phyloP scores from a whole-genome alignment of 2,888 invertebrate species.

The Chrysina gloriosa region DNA sequence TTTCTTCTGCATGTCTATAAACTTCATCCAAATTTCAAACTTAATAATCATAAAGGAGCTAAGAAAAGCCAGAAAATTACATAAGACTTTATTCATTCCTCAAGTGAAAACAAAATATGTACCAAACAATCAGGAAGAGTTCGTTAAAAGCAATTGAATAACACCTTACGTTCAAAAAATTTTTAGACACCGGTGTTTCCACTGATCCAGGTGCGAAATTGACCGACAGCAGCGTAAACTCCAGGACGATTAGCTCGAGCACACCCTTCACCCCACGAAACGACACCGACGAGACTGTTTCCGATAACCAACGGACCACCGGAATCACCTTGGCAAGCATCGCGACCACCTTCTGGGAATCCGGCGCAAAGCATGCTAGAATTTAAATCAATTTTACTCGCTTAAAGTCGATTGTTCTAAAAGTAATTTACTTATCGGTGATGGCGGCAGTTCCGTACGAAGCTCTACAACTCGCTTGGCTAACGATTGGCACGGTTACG shows the following conservation, averaged over 20 bases:
- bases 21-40: too few relatives aligned
- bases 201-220: conserved; percentile 35
- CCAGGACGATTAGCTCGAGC: conserved; percentile 53
- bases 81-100: too few relatives aligned
- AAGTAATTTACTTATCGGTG: conserved; percentile 14
- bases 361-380: conserved; percentile 43
- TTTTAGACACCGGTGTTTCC: conserved; percentile 29
- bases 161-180: background rate
- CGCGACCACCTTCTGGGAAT: conserved; percentile 37
- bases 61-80: too few relatives aligned
- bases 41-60: too few relatives aligned
- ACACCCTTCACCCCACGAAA: conserved; percentile 53
- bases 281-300: conserved; percentile 49
- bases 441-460: conserved; percentile 22
- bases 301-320: conserved; percentile 50
- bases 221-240: conserved; percentile 48
- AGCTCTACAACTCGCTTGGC: conserved; percentile 35
- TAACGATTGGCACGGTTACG: conserved; percentile 43
- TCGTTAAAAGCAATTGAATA: conserved; percentile 10
- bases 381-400: background rate
- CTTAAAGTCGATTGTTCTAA: background rate
- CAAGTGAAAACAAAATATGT: too few relatives aligned
- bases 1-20: too few relatives aligned
- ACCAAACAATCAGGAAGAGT: too few relatives aligned
- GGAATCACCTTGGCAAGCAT: conserved; percentile 46